Evolutionary conservation across 2,888 invertebrate genomes (phyloP).

Genomic region (Athetis lepigone): DNA sequence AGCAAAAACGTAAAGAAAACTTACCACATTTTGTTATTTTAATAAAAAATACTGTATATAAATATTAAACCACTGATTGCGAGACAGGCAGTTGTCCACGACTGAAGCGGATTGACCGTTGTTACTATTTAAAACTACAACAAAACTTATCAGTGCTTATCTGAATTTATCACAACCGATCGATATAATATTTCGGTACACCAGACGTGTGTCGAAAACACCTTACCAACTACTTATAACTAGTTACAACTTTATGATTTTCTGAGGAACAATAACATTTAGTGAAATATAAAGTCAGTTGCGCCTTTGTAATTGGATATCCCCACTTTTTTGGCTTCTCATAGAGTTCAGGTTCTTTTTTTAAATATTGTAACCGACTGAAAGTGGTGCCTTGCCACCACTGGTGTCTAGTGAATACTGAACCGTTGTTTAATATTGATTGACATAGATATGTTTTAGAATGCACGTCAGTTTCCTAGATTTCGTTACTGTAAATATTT

Average conservation of each 20-base stretch:
- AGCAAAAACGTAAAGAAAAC: slow-evolving; percentile 39
- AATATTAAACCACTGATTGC: slow-evolving; percentile 53
- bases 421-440: slow-evolving; percentile 49
- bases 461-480: slow-evolving; percentile 25
- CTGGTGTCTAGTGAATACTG: slow-evolving; percentile 50
- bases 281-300: slow-evolving; percentile 7
- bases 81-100: slow-evolving; percentile 49
- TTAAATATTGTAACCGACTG: slow-evolving; percentile 7
- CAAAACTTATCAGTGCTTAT: slow-evolving; percentile 63
- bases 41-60: slow-evolving; percentile 32
- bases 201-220: slow-evolving; percentile 17
- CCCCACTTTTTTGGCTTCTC: slow-evolving; percentile 51
- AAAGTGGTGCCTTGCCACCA: slow-evolving; percentile 28
- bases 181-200: slow-evolving; percentile 60
- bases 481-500: slow-evolving; percentile 5
- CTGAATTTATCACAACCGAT: slow-evolving; percentile 64
- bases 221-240: neutral
- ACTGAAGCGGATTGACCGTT: slow-evolving; percentile 56
- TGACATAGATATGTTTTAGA: slow-evolving; percentile 31
- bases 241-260: slow-evolving; percentile 17
- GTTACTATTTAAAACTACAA: slow-evolving; percentile 59
- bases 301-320: slow-evolving; percentile 32
- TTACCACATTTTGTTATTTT: slow-evolving; percentile 70
- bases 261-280: neutral
- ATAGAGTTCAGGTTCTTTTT: slow-evolving; percentile 13